Evolutionary conservation across 2,797 vertebrate species (phyloP), one percentile per base, ranked within the genome.

Genomic region (Enteromius argenteus): DNA sequence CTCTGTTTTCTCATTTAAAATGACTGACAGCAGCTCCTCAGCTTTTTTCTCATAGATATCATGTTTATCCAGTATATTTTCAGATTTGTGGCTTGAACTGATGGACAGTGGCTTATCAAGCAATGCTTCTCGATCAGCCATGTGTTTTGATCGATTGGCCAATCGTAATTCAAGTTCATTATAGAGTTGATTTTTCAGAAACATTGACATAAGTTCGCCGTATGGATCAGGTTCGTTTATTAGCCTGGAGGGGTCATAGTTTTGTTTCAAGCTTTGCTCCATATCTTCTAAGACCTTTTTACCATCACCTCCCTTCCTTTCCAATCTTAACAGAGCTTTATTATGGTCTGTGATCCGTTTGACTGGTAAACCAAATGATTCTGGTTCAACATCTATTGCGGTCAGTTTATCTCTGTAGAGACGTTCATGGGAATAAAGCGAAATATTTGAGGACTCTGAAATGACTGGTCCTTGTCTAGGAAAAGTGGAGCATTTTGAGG

Each of bases 21-120:
- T 87, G 88, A 91, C 76, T 82, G 92, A 85, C 69, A 89, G 58
- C 32, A 93, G 53, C 79, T 92, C 88, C 53, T 95, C 92, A 81
- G 93, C 81, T 0, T 90, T 93, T 94, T 93, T 89, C 92, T 90
- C 83, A 68, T 69, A 81, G 78, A 88, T 32, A 82, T 86, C 72
- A 9, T 49, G 83, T 44, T 77, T 87, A 88, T 81, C 58, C 87
- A 4, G 75, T 79, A 81, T 85, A 73, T 83, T 88, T 66, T 74
- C 89, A 81, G 23, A 14, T 53, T 64, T 83, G 81, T 0, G 62
- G 71, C 77, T 87, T 88, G 84, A 91, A 35, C 72, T 85, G 86
- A 89, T 0, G 13, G 89, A 86, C 73, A 89, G 88, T 0, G 90
- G 90, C 1, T 15, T 89, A 91, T 90, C 49, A 30, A 87, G 67